Evolutionary conservation across 2,797 vertebrate species (phyloP).

Genomic region (Trematomus bernacchii): DNA sequence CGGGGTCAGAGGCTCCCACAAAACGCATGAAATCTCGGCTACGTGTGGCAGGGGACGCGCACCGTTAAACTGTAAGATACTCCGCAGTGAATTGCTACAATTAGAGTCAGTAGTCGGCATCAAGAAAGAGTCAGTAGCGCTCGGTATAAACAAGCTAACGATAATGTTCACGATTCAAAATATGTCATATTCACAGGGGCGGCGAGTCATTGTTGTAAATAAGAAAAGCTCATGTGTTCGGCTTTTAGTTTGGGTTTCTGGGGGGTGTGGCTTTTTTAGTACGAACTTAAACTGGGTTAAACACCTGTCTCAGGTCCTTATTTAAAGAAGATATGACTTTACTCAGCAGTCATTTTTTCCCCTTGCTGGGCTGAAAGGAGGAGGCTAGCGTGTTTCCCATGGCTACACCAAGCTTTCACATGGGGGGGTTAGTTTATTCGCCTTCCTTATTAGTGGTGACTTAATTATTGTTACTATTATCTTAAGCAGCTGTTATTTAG

Average conservation of each 20-base stretch:
- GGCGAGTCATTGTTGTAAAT: conserved; percentile 14
- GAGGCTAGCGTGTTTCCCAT: conserved; percentile 70
- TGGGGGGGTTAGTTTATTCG: conserved; percentile 27
- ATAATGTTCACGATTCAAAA: conserved; percentile 39
- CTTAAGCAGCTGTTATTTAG: not conserved
- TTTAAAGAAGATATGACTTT: conserved; percentile 9
- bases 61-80: conserved; percentile 53
- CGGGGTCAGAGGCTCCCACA: conserved; percentile 22
- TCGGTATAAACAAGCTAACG: conserved; percentile 32
- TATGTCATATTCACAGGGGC: conserved; percentile 23
- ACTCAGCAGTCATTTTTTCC: conserved; percentile 40
- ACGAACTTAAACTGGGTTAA: not conserved
- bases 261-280: not conserved
- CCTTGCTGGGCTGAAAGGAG: conserved; percentile 22
- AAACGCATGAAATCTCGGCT: conserved; percentile 44
- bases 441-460: conserved; percentile 30
- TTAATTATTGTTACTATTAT: not conserved
- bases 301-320: conserved; percentile 62
- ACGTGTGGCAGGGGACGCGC: conserved; percentile 7
- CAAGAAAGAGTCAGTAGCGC: not conserved
- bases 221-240: not conserved
- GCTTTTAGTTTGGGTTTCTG: not conserved
- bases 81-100: conserved; percentile 2
- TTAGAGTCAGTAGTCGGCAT: conserved; percentile 1
- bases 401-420: conserved; percentile 70